Percentiles rank a stretch among this genome's conserved stretches.
Evolutionary conservation across 1,140 invertebrate genomes (phyloP).

Genomic region (Himalopsyche phryganea): DNA sequence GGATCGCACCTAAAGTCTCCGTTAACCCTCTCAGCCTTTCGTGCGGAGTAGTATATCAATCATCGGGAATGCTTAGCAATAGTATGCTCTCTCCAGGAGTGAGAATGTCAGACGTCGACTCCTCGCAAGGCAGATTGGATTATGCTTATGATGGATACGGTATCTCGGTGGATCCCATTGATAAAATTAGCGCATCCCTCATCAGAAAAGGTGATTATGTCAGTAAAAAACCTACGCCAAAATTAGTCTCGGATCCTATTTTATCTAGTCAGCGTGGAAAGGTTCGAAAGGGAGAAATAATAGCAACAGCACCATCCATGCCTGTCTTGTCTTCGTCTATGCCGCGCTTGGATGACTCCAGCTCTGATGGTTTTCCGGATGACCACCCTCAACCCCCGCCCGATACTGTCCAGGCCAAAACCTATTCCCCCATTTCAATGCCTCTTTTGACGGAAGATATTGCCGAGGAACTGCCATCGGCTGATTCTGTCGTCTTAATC

Average conservation of each 20-base stretch:
- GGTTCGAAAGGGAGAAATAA: not conserved
- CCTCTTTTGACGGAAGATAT: conserved; percentile 29
- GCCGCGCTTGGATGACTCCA: conserved; percentile 29
- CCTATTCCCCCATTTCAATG: conserved; percentile 32
- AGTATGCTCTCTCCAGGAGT: conserved; percentile 8
- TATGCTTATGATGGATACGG: too few species aligned
- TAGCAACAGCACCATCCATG: not conserved
- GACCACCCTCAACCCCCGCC: conserved; percentile 9
- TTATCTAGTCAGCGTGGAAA: conserved; percentile 4
- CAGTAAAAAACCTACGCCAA: too few species aligned
- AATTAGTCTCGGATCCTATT: not conserved
- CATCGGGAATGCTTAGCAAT: not conserved
- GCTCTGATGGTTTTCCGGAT: conserved; percentile 22
- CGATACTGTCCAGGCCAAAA: conserved; percentile 20
- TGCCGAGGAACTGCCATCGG: not conserved
- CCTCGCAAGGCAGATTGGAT: not conserved
- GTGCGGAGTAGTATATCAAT: conserved; percentile 16
- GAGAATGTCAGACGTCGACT: not conserved
- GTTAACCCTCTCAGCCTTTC: conserved; percentile 29
- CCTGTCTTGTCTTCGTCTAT: conserved; percentile 19
- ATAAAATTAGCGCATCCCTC: not conserved
- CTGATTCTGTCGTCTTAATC: not conserved
- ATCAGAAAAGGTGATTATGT: not conserved
- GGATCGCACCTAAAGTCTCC: conserved; percentile 52
- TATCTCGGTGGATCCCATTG: not conserved